phyloP scores from a whole-genome alignment of 2,113 vertebrate genomes.

The Xiphias gladius region DNA sequence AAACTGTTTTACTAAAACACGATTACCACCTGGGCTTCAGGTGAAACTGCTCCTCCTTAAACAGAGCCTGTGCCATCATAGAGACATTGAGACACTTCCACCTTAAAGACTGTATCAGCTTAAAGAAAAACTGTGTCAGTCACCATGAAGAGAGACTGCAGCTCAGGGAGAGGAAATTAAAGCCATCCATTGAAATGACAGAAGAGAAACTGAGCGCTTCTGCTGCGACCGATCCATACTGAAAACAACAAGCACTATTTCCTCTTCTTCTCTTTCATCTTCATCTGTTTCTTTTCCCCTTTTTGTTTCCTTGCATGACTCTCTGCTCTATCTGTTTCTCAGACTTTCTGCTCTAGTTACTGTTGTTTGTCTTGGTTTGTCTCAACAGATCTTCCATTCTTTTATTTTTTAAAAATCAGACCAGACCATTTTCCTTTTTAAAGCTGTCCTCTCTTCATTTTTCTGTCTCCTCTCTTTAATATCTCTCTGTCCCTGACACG shows the following conservation, averaged over 20 bases:
- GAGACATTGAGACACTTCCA: neutral
- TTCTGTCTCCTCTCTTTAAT: neutral
- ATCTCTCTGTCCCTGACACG: slow-evolving; percentile 15
- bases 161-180: slow-evolving; percentile 24
- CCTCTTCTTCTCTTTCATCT: neutral
- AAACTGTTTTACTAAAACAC: slow-evolving; percentile 12
- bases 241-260: neutral
- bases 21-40: neutral
- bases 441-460: neutral
- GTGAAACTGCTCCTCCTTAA: neutral
- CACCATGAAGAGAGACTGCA: neutral
- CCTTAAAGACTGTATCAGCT: neutral
- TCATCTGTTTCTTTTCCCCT: neutral
- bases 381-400: neutral
- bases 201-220: neutral
- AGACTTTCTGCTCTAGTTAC: slow-evolving; percentile 17
- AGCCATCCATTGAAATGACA: neutral
- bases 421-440: neutral
- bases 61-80: neutral
- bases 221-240: neutral
- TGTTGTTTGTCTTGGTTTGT: slow-evolving; percentile 30
- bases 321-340: neutral
- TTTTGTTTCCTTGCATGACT: neutral
- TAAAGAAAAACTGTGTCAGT: neutral
- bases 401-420: neutral